Evolutionary conservation across 2,113 vertebrate genomes (phyloP).

Genomic region (Zeus faber): DNA sequence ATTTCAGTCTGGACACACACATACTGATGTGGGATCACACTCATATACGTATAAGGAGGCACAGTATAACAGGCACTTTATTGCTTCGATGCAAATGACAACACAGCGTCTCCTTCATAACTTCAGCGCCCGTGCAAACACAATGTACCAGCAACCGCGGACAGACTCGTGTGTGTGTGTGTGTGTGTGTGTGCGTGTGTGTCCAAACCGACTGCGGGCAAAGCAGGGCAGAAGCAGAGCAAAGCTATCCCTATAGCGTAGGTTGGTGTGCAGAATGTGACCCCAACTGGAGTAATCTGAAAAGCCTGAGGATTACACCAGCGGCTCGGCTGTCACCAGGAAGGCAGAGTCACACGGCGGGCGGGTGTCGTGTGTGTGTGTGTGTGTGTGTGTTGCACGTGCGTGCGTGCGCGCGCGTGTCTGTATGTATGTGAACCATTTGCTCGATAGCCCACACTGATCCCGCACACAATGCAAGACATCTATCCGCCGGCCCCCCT

Average conservation of each 20-base stretch:
- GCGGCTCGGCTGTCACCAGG: constrained; percentile 60
- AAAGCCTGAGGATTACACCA: constrained; percentile 71
- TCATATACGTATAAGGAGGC: neutral
- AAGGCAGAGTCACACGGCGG: constrained; percentile 53
- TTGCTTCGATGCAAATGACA: no score
- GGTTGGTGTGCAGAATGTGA: constrained; percentile 63
- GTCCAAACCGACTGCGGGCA: no score
- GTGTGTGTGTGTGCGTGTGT: no score
- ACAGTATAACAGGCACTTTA: neutral
- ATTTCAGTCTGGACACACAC: neutral
- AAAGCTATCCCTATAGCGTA: no score
- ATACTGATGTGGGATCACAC: neutral
- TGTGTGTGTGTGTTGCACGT: constrained; percentile 18
- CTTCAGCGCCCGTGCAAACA: no score
- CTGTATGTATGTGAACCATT: neutral
- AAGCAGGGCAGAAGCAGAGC: no score
- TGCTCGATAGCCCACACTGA: no score
- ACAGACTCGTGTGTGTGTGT: no score
- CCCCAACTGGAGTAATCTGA: constrained; percentile 73
- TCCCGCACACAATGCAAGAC: no score
- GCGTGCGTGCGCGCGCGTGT: neutral
- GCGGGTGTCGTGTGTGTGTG: constrained; percentile 20
- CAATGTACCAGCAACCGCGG: no score
- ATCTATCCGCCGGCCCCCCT: no score
- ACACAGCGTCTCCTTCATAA: no score